Conservation (phyloP, 1,140 invertebrate genomes). For the Penaeus vannamei region DNA sequence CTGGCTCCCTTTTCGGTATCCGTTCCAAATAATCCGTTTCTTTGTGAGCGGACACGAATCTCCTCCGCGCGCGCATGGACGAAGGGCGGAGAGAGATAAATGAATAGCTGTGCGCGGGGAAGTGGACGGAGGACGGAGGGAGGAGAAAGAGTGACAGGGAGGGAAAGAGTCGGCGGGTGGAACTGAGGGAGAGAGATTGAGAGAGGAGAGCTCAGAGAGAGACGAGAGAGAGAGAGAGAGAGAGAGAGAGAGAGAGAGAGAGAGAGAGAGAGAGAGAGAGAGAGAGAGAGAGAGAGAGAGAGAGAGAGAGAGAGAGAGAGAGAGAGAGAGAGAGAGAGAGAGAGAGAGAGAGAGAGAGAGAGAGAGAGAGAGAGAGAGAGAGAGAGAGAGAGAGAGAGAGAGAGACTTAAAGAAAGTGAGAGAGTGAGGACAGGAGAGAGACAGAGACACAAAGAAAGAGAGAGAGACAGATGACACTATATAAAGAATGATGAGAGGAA, state of each 20-base stretch:
- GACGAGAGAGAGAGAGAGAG: too few relatives aligned
- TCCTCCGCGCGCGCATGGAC: too few relatives aligned
- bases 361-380: not conserved
- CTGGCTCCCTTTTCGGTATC: too few relatives aligned
- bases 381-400: too few relatives aligned
- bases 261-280: conserved; percentile 45
- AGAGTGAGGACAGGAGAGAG: not conserved
- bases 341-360: conserved; percentile 7
- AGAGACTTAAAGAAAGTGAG: not conserved
- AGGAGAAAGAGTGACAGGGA: not conserved
- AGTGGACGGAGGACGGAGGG: too few relatives aligned
- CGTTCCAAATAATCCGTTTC: too few relatives aligned
- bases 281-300: conserved; percentile 30
- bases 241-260: not conserved
- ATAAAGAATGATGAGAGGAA: not conserved
- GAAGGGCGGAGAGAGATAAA: too few relatives aligned
- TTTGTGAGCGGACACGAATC: too few relatives aligned
- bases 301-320: not conserved
- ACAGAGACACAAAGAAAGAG: too few relatives aligned
- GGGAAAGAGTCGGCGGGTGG: not conserved
- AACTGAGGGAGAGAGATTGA: not conserved
- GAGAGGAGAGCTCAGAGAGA: not conserved
- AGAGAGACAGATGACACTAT: not conserved
- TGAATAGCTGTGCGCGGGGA: too few relatives aligned
- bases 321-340: conserved; percentile 36